phyloP scores from a whole-genome alignment of 2,113 vertebrate species.

The Hippocampus abdominalis region DNA sequence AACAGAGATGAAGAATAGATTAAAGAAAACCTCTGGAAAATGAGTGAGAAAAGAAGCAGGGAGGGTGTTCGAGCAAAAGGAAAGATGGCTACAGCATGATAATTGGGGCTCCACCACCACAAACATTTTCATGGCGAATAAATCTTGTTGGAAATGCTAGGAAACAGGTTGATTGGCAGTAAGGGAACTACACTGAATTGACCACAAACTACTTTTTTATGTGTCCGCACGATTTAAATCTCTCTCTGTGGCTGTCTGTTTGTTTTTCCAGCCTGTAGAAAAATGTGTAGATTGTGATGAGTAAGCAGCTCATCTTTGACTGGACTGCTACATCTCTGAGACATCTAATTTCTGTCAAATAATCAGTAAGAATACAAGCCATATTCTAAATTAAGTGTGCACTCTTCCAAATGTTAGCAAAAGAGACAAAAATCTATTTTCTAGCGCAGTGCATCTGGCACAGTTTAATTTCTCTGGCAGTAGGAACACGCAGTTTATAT shows the following conservation, averaged over 20 bases:
- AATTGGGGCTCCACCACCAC: neutral
- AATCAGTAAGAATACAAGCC: neutral
- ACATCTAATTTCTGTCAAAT: neutral
- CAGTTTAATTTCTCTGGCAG: neutral
- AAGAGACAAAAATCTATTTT: neutral
- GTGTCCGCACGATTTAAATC: neutral
- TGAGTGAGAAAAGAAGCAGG: neutral
- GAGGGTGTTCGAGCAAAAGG: neutral
- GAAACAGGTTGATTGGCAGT: neutral
- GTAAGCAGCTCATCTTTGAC: neutral
- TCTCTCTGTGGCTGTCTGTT: too few species aligned
- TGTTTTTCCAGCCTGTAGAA: too few species aligned
- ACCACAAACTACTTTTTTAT: neutral
- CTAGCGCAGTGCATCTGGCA: neutral
- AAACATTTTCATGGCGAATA: neutral
- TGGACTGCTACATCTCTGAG: too few species aligned
- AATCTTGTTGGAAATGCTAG: neutral
- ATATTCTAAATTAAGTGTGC: neutral
- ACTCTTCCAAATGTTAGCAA: neutral
- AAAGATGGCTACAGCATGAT: neutral
- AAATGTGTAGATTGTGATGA: neutral
- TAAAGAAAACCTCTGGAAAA: neutral
- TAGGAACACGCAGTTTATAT: neutral
- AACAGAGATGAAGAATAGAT: neutral
- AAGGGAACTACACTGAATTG: neutral